These are phyloP conservation scores for Synodontis membranacea DNA, from an alignment of 2,113 vertebrate species.

Conservation along the genomic window DNA sequence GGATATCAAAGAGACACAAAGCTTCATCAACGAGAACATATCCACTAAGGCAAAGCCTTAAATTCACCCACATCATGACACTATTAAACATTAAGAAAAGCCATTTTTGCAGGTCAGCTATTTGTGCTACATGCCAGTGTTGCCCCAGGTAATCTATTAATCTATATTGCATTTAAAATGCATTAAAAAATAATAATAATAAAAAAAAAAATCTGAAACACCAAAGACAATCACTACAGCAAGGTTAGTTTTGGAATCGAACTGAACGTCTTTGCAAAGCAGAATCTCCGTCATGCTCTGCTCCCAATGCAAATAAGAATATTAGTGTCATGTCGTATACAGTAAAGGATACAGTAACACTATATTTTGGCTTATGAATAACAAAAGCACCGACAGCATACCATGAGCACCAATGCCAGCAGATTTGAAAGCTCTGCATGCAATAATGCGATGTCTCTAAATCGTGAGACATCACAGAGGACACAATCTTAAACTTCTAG, in stretches of 20 bases:
- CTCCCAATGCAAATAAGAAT: neutral
- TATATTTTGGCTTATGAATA: constrained; percentile 38
- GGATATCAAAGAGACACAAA: constrained; percentile 14
- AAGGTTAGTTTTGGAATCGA: neutral
- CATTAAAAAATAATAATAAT: too few relatives aligned
- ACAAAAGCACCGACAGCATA: constrained; percentile 46
- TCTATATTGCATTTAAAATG: constrained; percentile 68
- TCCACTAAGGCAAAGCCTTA: constrained; percentile 51
- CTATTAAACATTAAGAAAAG: constrained; percentile 23
- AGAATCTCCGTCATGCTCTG: constrained; percentile 15
- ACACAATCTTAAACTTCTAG: neutral
- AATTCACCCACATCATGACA: constrained; percentile 43
- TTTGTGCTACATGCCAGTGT: constrained; percentile 70
- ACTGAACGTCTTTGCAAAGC: constrained; percentile 22
- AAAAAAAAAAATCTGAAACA: constrained; percentile 1
- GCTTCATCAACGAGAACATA: constrained; percentile 11
- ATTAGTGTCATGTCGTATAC: constrained; percentile 23
- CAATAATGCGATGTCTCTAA: neutral
- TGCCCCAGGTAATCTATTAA: constrained; percentile 54
- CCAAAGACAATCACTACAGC: constrained; percentile 28
- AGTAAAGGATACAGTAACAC: constrained; percentile 46
- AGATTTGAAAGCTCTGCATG: constrained; percentile 28
- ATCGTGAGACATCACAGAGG: neutral
- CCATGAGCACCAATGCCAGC: constrained; percentile 30
- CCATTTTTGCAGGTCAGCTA: constrained; percentile 45